Percentiles rank a stretch among this genome's conserved stretches.
These are phyloP conservation scores for Clarias pachynema DNA, from an alignment of 2,797 vertebrate genomes.

Conservation along the genomic window DNA sequence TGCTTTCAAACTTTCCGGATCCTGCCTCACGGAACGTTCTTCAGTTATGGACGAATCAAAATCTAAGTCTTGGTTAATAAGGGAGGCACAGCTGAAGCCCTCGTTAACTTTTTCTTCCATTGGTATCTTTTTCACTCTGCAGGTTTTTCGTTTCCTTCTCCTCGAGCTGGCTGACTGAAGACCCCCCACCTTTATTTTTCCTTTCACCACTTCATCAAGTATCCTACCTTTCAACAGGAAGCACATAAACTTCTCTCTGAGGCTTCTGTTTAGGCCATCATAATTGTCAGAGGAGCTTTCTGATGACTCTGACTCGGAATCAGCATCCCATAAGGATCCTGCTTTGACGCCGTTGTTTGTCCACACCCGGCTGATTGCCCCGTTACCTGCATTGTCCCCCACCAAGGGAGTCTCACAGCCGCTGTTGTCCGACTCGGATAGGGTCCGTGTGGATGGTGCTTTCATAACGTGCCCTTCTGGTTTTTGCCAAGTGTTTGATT, in stretches of 20 bases:
- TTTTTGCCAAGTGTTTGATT: constrained; percentile 86
- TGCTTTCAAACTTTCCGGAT: constrained; percentile 76
- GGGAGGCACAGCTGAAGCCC: constrained; percentile 75
- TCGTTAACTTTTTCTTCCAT: constrained; percentile 81
- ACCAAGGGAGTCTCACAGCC: constrained; percentile 82
- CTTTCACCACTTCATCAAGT: constrained; percentile 76
- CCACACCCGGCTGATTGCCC: constrained; percentile 83
- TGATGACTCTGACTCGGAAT: constrained; percentile 73
- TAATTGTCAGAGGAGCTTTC: constrained; percentile 83
- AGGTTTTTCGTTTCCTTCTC: constrained; percentile 83
- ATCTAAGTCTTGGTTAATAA: constrained; percentile 73
- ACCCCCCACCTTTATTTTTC: constrained; percentile 58
- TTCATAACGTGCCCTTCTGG: constrained; percentile 87
- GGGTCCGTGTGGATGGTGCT: constrained; percentile 85
- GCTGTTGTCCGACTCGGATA: constrained; percentile 82
- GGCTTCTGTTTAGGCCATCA: constrained; percentile 81
- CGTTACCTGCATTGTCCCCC: constrained; percentile 79
- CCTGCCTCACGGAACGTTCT: constrained; percentile 75
- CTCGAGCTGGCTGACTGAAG: constrained; percentile 68
- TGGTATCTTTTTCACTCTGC: constrained; percentile 78
- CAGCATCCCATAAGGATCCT: constrained; percentile 71
- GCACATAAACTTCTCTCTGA: constrained; percentile 82
- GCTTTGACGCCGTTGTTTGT: constrained; percentile 77
- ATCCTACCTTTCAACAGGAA: constrained; percentile 72
- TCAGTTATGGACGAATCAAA: constrained; percentile 74